A percentile compares a stretch with the other conserved stretches of the same genome.
These are phyloP conservation scores for Mus spretus DNA, from an alignment of 2,797 vertebrate species.

Conservation along the genomic window DNA sequence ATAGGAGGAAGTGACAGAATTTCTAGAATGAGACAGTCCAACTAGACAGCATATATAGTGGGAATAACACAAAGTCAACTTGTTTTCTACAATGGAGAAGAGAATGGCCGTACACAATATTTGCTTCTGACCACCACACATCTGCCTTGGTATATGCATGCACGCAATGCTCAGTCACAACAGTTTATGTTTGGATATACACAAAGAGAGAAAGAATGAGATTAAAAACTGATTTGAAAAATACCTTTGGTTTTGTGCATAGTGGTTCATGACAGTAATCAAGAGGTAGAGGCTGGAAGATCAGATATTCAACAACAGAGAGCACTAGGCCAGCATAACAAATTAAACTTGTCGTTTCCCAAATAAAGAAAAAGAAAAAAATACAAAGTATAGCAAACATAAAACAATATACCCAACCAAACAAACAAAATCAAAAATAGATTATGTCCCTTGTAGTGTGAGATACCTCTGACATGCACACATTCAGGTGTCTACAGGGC, in stretches of 20 bases:
- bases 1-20: neutral
- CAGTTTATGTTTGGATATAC: neutral
- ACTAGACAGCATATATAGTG: neutral
- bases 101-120: neutral
- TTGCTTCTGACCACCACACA: neutral
- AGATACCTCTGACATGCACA: neutral
- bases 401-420: neutral
- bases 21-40: neutral
- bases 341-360: neutral
- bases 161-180: neutral
- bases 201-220: neutral
- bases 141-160: neutral
- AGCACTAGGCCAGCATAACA: neutral
- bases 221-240: neutral
- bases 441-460: too few relatives aligned
- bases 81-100: neutral
- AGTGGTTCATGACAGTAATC: too few relatives aligned
- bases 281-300: neutral
- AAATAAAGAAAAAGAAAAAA: neutral
- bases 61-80: neutral
- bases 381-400: neutral
- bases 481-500: neutral
- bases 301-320: neutral
- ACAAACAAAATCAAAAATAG: neutral
- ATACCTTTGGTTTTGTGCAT: neutral